Conservation (phyloP, 2,113 vertebrate genomes). For the Forbesichthys agassizii region DNA sequence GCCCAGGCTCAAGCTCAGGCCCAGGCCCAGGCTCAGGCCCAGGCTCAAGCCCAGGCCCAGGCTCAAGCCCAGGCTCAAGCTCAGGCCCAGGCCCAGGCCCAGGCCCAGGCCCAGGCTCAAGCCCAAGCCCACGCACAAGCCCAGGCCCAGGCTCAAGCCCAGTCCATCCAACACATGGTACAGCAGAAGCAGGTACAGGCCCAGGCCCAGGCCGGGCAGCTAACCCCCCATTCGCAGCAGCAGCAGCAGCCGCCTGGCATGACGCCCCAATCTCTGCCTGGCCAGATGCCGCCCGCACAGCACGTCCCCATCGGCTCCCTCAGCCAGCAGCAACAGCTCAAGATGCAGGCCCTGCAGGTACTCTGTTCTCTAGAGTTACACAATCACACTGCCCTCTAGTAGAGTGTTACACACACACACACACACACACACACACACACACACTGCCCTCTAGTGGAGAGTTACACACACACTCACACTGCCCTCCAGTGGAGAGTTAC, state of each 20-base stretch:
- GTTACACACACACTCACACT: too few species aligned
- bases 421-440: too few species aligned
- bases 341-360: constrained; percentile 74
- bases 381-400: too few species aligned
- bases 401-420: too few species aligned
- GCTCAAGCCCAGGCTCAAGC: constrained; percentile 73
- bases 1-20: constrained; percentile 77
- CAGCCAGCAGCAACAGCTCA: constrained; percentile 67
- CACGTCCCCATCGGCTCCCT: constrained; percentile 64
- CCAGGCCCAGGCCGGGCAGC: constrained; percentile 77
- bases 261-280: constrained; percentile 65
- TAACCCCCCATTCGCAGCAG: constrained; percentile 71
- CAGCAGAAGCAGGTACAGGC: constrained; percentile 69
- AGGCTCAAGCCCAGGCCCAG: constrained; percentile 78
- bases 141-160: constrained; percentile 76
- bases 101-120: constrained; percentile 65
- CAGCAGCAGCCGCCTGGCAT: constrained; percentile 61
- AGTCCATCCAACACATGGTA: constrained; percentile 80
- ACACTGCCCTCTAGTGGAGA: too few species aligned
- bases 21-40: constrained; percentile 73
- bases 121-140: constrained; percentile 78
- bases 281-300: constrained; percentile 64
- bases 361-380: neutral
- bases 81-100: constrained; percentile 74
- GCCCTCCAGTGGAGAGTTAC: too few species aligned